Evolutionary conservation across 2,113 vertebrate genomes (phyloP).

Genomic region (Pelobates fuscus): DNA sequence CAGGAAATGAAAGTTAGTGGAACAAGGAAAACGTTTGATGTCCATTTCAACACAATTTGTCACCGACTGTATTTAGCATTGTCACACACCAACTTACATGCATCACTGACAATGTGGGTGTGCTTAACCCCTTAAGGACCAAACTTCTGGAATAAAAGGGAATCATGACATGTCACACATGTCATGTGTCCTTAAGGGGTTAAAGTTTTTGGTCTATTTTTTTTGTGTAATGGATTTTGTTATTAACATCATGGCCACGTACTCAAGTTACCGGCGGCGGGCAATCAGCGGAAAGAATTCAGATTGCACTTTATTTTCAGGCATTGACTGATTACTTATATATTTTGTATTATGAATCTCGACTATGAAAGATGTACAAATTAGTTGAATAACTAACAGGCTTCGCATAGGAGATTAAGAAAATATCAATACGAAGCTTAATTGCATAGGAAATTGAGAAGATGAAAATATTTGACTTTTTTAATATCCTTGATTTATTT

Average conservation of each 20-base stretch:
- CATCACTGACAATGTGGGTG: too few relatives aligned
- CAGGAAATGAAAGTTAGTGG: too few relatives aligned
- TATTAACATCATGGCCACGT: background rate
- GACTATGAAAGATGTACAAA: background rate
- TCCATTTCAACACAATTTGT: too few relatives aligned
- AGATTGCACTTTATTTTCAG: background rate
- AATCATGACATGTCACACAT: too few relatives aligned
- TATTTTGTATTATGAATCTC: conserved; percentile 6
- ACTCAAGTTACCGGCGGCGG: background rate
- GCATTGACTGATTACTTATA: background rate
- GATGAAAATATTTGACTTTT: background rate
- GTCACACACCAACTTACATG: too few relatives aligned
- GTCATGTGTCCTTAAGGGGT: too few relatives aligned
- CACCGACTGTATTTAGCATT: too few relatives aligned
- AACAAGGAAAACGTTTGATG: too few relatives aligned
- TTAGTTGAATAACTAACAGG: background rate
- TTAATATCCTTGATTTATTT: conserved; percentile 14
- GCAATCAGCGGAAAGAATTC: background rate
- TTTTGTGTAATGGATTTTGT: background rate
- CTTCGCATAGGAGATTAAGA: background rate
- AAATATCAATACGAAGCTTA: background rate
- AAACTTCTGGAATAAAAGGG: too few relatives aligned
- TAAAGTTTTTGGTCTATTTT: too few relatives aligned
- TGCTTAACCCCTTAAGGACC: too few relatives aligned
- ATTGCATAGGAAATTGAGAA: background rate